Conservation (phyloP, 92 coral and sea anemone species). For the Epizoanthus scotinus region DNA sequence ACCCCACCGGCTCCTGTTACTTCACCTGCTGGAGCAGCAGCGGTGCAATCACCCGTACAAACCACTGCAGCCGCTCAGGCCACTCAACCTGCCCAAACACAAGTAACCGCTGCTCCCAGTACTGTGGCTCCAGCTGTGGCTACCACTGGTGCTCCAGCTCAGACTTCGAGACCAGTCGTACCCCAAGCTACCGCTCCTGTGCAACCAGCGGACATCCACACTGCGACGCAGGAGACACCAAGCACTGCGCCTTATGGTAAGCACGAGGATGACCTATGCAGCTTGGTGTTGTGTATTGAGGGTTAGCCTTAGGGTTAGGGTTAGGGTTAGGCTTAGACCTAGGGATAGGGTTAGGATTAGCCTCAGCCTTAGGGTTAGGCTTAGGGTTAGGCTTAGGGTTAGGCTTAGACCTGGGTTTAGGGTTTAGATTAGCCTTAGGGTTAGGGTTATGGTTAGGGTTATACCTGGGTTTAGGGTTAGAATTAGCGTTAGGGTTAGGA, state of each 20-base stretch:
- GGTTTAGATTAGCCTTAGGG: too few species aligned
- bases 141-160: neutral
- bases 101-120: neutral
- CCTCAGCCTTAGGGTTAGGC: too few species aligned
- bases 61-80: neutral
- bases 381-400: too few species aligned
- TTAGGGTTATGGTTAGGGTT: too few species aligned
- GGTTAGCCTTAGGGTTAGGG: too few species aligned
- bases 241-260: constrained; percentile 37
- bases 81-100: neutral
- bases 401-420: too few species aligned
- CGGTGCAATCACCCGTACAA: neutral
- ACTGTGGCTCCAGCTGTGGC: constrained; percentile 9
- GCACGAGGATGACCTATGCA: neutral
- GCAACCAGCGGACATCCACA: neutral
- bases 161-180: neutral
- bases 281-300: too few species aligned
- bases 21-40: too few species aligned
- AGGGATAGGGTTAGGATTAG: too few species aligned
- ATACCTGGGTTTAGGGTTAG: too few species aligned
- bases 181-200: neutral
- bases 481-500: too few species aligned
- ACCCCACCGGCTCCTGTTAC: neutral
- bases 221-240: neutral
- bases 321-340: neutral